Conservation (phyloP, 1,140 invertebrate genomes). For the Argopecten irradians region DNA sequence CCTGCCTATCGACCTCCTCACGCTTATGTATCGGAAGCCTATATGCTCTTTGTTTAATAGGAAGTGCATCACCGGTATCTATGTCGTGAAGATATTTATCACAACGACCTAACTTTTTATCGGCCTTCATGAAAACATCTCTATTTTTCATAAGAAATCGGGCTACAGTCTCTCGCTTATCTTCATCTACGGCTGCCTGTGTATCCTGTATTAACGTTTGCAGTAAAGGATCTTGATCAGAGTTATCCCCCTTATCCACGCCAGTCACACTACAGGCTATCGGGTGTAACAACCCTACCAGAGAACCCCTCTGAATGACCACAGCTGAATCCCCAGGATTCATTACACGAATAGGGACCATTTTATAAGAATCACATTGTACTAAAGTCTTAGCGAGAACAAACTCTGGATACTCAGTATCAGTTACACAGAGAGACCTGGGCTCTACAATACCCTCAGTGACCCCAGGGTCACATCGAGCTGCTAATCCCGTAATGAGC, state of each 20-base stretch:
- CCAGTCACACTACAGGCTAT: background rate
- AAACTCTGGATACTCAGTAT: background rate
- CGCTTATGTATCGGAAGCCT: background rate
- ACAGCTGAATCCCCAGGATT: background rate
- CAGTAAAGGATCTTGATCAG: too few species aligned
- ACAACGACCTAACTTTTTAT: too few species aligned
- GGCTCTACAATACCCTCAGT: background rate
- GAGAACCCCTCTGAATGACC: background rate
- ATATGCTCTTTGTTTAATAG: background rate
- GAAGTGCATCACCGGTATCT: too few species aligned
- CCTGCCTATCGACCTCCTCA: background rate
- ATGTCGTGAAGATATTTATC: too few species aligned
- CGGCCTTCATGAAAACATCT: too few species aligned
- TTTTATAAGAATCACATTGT: background rate
- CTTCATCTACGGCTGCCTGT: background rate
- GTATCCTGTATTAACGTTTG: too few species aligned
- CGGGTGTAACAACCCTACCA: background rate
- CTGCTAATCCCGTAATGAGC: background rate
- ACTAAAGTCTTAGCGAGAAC: too few species aligned
- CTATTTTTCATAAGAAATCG: background rate
- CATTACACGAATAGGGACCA: background rate
- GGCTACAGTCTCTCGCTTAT: background rate
- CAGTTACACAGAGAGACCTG: background rate
- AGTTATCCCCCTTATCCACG: too few species aligned
- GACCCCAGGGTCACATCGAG: background rate